phyloP scores from a whole-genome alignment of 2,797 vertebrate genomes.

The Gymnopithys bicolor region DNA sequence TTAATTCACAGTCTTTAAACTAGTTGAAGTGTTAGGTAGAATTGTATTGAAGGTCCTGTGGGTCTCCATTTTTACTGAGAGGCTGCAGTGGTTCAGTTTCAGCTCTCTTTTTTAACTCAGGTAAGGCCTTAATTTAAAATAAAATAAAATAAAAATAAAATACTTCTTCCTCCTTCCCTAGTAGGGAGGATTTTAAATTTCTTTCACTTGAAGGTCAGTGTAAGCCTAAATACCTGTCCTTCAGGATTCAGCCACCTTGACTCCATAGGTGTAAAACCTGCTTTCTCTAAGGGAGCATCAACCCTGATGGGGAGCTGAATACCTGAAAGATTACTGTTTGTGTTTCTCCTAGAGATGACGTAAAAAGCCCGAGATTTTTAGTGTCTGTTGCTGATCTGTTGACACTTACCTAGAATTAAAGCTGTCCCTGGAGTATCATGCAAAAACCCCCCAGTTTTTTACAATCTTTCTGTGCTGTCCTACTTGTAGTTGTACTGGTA shows the following conservation, averaged over 20 bases:
- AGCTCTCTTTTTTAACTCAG: not conserved
- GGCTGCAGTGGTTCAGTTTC: not conserved
- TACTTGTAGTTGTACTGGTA: not conserved
- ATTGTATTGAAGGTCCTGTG: not conserved
- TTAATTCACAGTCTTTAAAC: not conserved
- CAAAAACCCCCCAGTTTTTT: not conserved
- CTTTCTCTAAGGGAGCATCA: not conserved
- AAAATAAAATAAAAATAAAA: not conserved
- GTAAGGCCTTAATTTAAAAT: not conserved
- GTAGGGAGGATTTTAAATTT: not conserved
- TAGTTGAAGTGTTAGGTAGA: not conserved
- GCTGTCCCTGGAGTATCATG: not conserved
- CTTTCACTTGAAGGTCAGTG: not conserved
- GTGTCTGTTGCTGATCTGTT: not conserved
- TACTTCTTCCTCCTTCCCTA: not conserved
- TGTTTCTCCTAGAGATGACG: not conserved
- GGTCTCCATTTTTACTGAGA: not conserved
- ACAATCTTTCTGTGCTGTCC: not conserved
- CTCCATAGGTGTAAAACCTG: not conserved
- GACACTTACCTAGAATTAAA: not conserved
- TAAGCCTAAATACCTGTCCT: not conserved
- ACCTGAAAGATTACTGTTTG: not conserved
- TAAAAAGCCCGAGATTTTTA: not conserved
- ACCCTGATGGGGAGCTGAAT: not conserved
- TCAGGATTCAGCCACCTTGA: not conserved